Evolutionary conservation across 2,797 vertebrate species (phyloP).

Genomic region (Sebastes hubbsi): DNA sequence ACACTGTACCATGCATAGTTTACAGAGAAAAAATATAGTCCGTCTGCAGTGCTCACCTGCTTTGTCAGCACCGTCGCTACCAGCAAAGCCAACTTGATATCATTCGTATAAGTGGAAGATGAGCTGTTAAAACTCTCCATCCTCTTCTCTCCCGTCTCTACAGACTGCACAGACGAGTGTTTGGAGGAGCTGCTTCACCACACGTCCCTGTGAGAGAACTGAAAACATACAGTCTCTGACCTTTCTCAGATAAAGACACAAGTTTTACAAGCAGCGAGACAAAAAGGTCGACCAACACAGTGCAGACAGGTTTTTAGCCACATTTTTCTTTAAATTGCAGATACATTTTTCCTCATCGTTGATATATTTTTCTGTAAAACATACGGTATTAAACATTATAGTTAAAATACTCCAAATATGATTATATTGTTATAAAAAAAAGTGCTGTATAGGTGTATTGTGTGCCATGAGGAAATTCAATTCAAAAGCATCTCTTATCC

Average conservation of each 20-base stretch:
- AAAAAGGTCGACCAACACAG: constrained; percentile 19
- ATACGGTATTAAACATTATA: not conserved
- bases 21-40: too few relatives aligned
- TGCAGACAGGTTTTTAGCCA: not conserved
- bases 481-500: too few relatives aligned
- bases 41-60: too few relatives aligned
- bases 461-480: too few relatives aligned
- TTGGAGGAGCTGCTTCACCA: constrained; percentile 13
- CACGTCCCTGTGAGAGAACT: not conserved
- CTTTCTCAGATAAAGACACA: constrained; percentile 15
- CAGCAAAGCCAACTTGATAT: too few relatives aligned
- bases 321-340: too few relatives aligned
- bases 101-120: too few relatives aligned
- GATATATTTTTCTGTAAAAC: not conserved
- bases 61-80: too few relatives aligned
- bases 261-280: not conserved
- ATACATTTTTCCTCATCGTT: too few relatives aligned
- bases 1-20: too few relatives aligned
- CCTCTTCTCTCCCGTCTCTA: too few relatives aligned
- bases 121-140: too few relatives aligned
- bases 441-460: not conserved
- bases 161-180: not conserved
- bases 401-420: not conserved
- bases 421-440: not conserved
- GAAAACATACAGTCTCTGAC: constrained; percentile 21